Conservation (phyloP, 2,888 invertebrate species). For the Scaptomyza polygonia region DNA sequence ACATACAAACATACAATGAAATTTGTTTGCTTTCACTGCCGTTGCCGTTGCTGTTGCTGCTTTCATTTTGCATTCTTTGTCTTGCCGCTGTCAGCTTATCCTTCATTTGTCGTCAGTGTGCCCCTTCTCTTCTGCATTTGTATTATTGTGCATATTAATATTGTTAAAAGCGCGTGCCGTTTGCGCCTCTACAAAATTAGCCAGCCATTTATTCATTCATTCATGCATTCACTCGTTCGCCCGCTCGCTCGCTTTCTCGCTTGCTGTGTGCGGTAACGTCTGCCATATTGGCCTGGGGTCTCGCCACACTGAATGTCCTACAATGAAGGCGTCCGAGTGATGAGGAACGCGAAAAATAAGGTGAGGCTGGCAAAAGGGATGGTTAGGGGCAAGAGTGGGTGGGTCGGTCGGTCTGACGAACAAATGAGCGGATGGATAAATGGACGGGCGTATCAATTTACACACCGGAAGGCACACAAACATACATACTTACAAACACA, state of each 20-base stretch:
- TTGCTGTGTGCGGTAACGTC: slow-evolving; percentile 32
- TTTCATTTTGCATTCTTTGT: not conserved
- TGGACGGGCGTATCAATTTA: slow-evolving; percentile 72
- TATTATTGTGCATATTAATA: slow-evolving; percentile 74
- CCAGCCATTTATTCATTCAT: slow-evolving; percentile 71
- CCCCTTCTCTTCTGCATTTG: slow-evolving; percentile 27
- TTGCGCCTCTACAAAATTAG: slow-evolving; percentile 70
- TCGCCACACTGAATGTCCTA: not conserved
- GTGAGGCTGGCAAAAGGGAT: not conserved
- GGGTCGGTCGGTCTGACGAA: slow-evolving; percentile 6
- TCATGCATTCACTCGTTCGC: slow-evolving; percentile 44
- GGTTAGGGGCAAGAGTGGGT: not conserved
- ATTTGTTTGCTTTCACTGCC: slow-evolving; percentile 50
- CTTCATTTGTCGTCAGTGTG: slow-evolving; percentile 44
- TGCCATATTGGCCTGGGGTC: slow-evolving; percentile 5
- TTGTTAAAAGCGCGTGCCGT: slow-evolving; percentile 69
- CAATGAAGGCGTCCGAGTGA: not conserved
- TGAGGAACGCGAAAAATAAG: not conserved
- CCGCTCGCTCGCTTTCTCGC: slow-evolving; percentile 32
- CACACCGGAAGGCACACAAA: slow-evolving; percentile 68
- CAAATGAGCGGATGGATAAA: slow-evolving; percentile 40
- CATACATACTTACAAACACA: not conserved
- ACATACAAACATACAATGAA: slow-evolving; percentile 47
- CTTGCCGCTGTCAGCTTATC: slow-evolving; percentile 41
- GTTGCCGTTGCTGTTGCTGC: not conserved